Conservation (phyloP, 2,113 vertebrate species). For the Datnioides undecimradiatus region DNA sequence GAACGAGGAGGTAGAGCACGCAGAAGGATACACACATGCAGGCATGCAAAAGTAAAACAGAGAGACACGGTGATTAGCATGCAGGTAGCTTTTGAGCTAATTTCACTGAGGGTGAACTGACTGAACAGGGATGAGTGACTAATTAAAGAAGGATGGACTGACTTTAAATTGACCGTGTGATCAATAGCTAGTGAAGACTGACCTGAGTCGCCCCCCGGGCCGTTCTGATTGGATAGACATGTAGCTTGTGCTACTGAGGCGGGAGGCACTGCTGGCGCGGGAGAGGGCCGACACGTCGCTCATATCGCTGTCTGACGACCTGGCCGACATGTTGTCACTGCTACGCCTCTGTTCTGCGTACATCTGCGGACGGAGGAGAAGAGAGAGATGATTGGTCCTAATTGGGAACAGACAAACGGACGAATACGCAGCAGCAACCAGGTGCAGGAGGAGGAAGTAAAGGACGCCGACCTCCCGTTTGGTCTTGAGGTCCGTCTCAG, state of each 20-base stretch:
- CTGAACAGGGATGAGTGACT: background rate
- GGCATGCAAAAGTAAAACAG: constrained; percentile 62
- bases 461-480: constrained; percentile 81
- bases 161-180: background rate
- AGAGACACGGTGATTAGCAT: constrained; percentile 62
- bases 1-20: constrained; percentile 26
- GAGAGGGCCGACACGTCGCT: constrained; percentile 96
- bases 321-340: constrained; percentile 96
- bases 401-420: background rate
- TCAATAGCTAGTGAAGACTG: constrained; percentile 62
- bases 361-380: constrained; percentile 67
- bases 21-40: constrained; percentile 56
- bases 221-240: constrained; percentile 98
- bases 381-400: background rate
- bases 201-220: constrained; percentile 94
- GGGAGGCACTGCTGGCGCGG: constrained; percentile 97
- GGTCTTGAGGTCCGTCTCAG: constrained; percentile 89
- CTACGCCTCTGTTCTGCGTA: constrained; percentile 94
- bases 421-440: background rate
- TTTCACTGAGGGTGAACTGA: background rate
- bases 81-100: constrained; percentile 3
- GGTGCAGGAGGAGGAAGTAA: background rate
- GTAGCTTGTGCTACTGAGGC: constrained; percentile 98
- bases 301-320: constrained; percentile 97
- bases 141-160: background rate